Percentiles rank a stretch among this genome's conserved stretches.
Evolutionary conservation across 2,888 invertebrate species (phyloP).

Genomic region (Hydropsyche betteni): DNA sequence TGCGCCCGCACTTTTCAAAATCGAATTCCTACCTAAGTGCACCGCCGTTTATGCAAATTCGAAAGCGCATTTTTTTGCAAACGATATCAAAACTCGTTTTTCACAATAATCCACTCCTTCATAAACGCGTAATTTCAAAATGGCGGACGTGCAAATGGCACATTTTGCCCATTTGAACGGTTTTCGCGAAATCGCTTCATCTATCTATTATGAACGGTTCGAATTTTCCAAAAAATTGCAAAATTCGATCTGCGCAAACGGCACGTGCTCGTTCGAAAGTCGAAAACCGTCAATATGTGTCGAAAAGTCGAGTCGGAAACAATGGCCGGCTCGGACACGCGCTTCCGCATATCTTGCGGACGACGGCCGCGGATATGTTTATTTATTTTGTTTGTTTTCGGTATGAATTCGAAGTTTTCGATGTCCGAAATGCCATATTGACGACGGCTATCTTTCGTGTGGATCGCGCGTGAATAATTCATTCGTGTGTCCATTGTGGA

Average conservation of each 20-base stretch:
- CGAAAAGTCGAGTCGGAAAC: slow-evolving; percentile 10
- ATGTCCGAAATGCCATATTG: slow-evolving; percentile 26
- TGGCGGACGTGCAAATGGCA: no score
- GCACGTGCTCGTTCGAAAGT: neutral
- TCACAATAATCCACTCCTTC: no score
- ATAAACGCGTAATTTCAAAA: no score
- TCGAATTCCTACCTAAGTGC: neutral
- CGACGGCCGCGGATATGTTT: no score
- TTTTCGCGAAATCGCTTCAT: no score
- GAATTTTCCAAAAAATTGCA: no score
- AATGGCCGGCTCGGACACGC: slow-evolving; percentile 12
- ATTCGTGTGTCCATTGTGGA: slow-evolving; percentile 15
- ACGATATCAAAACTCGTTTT: neutral
- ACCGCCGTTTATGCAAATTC: slow-evolving; percentile 14
- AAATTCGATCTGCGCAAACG: no score
- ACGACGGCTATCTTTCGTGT: slow-evolving; percentile 13
- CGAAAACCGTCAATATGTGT: neutral
- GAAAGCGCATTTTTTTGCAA: slow-evolving; percentile 2
- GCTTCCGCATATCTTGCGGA: slow-evolving; percentile 29
- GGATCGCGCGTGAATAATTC: slow-evolving; percentile 22
- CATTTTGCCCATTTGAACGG: no score
- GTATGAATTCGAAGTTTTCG: slow-evolving; percentile 1
- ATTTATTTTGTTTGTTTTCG: no score
- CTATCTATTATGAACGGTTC: no score
- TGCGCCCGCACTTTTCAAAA: slow-evolving; percentile 6